Conservation (phyloP, 92 coral and sea anemone genomes). For the Heteractis magnifica region DNA sequence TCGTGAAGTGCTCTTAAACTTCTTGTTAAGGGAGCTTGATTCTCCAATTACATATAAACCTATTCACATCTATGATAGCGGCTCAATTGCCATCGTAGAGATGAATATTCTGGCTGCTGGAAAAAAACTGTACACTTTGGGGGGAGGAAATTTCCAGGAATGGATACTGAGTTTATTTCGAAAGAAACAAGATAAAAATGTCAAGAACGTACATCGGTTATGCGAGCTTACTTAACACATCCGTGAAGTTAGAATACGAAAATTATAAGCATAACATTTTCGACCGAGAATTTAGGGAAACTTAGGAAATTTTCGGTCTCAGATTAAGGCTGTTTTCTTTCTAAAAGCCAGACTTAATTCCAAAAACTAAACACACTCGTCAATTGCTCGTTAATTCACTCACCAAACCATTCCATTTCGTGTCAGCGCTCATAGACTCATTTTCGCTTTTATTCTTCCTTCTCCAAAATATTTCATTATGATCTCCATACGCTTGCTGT, state of each 20-base stretch:
- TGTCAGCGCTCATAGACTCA: background rate
- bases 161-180: slow-evolving; percentile 81
- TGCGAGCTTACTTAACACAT: slow-evolving; percentile 70
- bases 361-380: background rate
- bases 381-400: background rate
- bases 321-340: background rate
- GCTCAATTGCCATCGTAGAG: slow-evolving; percentile 87
- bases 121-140: slow-evolving; percentile 76
- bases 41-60: slow-evolving; percentile 69
- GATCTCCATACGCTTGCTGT: background rate
- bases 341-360: no score
- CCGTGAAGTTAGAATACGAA: background rate
- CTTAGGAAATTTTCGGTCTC: background rate
- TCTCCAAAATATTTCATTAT: background rate
- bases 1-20: slow-evolving; percentile 54
- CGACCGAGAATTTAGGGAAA: background rate
- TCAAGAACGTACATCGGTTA: slow-evolving; percentile 70
- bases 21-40: slow-evolving; percentile 54
- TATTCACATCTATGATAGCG: slow-evolving; percentile 70
- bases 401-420: background rate
- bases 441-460: background rate
- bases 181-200: slow-evolving; percentile 42
- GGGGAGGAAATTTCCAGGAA: slow-evolving; percentile 94
- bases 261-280: background rate
- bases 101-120: slow-evolving; percentile 95